Evolutionary conservation across 2,797 vertebrate genomes (phyloP).

Genomic region (Sebastes ruberrimus): DNA sequence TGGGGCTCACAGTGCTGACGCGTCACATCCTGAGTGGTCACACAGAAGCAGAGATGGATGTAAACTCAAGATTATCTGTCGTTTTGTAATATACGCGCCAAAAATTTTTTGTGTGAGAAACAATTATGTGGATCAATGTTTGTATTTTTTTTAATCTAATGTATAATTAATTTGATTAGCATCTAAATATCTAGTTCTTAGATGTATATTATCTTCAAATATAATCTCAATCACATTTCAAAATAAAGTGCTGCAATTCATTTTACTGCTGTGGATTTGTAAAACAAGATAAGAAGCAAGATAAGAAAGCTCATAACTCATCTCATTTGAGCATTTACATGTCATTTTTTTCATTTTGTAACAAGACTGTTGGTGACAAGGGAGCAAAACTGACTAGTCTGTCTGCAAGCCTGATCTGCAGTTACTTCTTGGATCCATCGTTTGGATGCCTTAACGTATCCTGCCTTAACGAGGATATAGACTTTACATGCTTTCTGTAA

Average conservation of each 20-base stretch:
- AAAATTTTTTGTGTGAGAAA: background rate
- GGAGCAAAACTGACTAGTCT: background rate
- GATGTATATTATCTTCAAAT: background rate
- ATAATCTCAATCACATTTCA: background rate
- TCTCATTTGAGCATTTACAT: background rate
- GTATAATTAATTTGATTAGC: background rate
- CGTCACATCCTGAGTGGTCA: constrained; percentile 53
- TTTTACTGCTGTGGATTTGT: background rate
- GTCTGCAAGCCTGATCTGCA: accelerated
- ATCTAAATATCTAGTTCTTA: background rate
- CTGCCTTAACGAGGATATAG: too few relatives aligned
- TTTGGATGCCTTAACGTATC: too few relatives aligned
- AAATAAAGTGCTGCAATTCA: background rate
- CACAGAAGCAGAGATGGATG: background rate
- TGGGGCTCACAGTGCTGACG: constrained; percentile 57
- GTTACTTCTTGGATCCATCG: too few relatives aligned
- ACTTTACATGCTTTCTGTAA: too few relatives aligned
- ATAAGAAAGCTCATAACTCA: background rate
- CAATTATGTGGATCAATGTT: background rate
- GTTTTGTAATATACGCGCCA: too few relatives aligned
- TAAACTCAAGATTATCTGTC: background rate
- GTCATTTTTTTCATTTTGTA: background rate
- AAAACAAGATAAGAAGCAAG: background rate
- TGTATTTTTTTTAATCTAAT: background rate
- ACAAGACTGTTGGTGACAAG: background rate